A percentile compares a stretch with the other conserved stretches of the same genome.
These are phyloP conservation scores for Myodes glareolus DNA, from an alignment of 2,113 vertebrate species.

Conservation along the genomic window DNA sequence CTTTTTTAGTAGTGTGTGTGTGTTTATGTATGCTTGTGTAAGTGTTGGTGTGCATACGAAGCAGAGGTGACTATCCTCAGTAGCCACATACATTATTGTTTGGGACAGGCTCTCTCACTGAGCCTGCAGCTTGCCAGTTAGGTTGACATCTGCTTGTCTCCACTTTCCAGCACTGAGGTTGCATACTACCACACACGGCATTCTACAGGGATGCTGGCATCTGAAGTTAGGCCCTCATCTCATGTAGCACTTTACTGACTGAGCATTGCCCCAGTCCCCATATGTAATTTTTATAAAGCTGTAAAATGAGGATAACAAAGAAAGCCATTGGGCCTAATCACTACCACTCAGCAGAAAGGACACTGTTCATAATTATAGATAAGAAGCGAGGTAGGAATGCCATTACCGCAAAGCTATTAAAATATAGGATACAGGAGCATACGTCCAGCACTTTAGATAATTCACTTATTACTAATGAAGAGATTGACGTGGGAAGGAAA, in stretches of 20 bases:
- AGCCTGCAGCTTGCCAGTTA: background rate
- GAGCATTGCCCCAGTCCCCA: background rate
- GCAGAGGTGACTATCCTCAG: background rate
- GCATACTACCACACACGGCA: background rate
- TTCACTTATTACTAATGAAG: background rate
- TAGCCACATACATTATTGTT: background rate
- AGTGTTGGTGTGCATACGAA: too few relatives aligned
- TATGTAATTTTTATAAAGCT: slow-evolving; percentile 15
- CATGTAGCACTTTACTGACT: too few relatives aligned
- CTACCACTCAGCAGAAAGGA: background rate
- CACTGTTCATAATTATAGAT: background rate
- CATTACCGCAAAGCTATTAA: background rate
- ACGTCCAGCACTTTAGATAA: background rate
- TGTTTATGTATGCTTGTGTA: background rate
- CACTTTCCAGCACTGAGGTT: too few relatives aligned
- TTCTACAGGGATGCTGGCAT: too few relatives aligned
- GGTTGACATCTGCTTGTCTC: background rate
- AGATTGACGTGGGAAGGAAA: background rate
- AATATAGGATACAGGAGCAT: background rate
- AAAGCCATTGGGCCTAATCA: background rate
- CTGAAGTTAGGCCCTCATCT: background rate
- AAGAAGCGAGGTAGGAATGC: background rate
- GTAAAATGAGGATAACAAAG: slow-evolving; percentile 31
- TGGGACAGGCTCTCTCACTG: background rate
- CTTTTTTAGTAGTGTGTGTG: background rate